These are phyloP conservation scores for Peromyscus attwateri DNA, from an alignment of 2,797 vertebrate species.

Conservation along the genomic window DNA sequence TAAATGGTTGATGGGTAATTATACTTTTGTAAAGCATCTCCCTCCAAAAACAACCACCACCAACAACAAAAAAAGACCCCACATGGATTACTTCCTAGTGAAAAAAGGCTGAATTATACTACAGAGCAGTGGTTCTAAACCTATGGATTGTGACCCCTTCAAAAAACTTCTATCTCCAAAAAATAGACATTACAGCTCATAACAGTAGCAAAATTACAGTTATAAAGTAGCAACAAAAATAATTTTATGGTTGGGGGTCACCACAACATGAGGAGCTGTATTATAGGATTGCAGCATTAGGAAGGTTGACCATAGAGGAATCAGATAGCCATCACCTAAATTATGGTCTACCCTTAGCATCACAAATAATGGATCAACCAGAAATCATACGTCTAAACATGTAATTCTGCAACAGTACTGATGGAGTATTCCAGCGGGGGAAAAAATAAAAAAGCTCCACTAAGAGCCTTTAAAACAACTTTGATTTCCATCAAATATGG, in stretches of 20 bases:
- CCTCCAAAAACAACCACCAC: not conserved
- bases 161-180: not conserved
- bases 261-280: not conserved
- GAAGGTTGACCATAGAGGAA: not conserved
- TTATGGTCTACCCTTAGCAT: not conserved
- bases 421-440: not conserved
- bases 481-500: conserved; percentile 45
- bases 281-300: not conserved
- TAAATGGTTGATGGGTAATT: not conserved
- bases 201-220: not conserved
- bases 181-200: not conserved
- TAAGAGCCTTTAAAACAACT: conserved; percentile 24
- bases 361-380: not conserved
- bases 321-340: not conserved
- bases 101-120: not conserved
- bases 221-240: not conserved
- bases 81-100: not conserved
- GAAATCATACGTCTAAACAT: not conserved
- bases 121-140: not conserved
- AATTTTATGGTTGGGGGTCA: not conserved
- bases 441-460: not conserved
- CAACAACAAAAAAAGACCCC: not conserved
- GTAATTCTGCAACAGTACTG: conserved; percentile 26
- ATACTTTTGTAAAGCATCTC: not conserved
- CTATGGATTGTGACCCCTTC: not conserved